Percentiles rank a stretch among this genome's conserved stretches.
Evolutionary conservation across 2,113 vertebrate species (phyloP).

Genomic region (Boleophthalmus pectinirostris): DNA sequence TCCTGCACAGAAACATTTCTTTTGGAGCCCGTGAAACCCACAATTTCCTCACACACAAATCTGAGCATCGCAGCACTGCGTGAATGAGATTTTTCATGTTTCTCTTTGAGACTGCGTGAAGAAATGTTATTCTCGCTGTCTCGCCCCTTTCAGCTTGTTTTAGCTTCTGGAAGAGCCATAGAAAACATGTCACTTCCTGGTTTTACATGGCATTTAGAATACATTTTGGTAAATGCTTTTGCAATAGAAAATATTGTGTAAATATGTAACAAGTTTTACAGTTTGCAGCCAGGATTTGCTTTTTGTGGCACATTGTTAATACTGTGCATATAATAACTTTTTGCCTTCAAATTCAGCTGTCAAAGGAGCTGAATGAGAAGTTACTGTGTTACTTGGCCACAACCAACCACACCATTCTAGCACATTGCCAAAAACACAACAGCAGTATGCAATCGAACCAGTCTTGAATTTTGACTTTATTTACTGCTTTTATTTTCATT

Average conservation of each 20-base stretch:
- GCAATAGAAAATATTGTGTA: neutral
- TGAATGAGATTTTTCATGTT: constrained; percentile 19
- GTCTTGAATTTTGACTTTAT: neutral
- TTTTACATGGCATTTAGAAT: constrained; percentile 3
- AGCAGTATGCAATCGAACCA: too few species aligned
- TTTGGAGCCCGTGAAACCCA: constrained; percentile 25
- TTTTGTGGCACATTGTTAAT: neutral
- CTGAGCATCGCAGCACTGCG: constrained; percentile 1
- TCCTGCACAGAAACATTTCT: constrained; percentile 36
- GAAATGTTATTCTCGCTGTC: constrained; percentile 9
- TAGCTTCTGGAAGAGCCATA: constrained; percentile 9
- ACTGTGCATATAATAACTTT: too few species aligned
- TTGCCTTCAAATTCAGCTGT: too few species aligned
- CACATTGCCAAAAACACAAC: neutral
- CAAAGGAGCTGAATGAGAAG: neutral
- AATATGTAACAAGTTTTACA: constrained; percentile 5
- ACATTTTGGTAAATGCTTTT: neutral
- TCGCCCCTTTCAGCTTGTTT: constrained; percentile 3
- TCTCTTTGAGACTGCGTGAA: constrained; percentile 16
- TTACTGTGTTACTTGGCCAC: neutral
- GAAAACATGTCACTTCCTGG: constrained; percentile 11
- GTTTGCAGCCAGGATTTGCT: neutral
- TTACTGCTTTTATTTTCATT: neutral
- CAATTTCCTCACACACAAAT: constrained; percentile 39
- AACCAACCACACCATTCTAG: neutral